Evolutionary conservation across 2,888 invertebrate species (phyloP), one percentile per base, ranked within the genome.

Genomic region (Caprella mutica): DNA sequence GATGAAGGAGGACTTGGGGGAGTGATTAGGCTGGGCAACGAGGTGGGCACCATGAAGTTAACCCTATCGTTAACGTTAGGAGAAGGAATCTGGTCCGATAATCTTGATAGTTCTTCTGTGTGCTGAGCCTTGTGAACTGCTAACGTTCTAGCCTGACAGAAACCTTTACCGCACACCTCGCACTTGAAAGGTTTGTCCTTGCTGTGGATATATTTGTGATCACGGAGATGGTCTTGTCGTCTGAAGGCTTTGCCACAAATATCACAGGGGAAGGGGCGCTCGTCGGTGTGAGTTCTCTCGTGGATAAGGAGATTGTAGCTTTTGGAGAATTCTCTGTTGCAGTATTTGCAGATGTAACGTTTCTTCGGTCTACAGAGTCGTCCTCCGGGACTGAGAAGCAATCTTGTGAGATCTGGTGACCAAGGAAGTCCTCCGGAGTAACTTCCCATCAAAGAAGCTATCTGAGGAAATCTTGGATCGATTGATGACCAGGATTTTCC

Each of bases 181-280:
- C 94, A 96, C 75, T 91, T 93, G 77, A 93, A 96, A 0, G 94
- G 94, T 71, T 96, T 96, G 74, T 93, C 93, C 75, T 94, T 94
- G 63, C 90, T 90, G 64, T 69, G 69, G n/a, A n/a, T n/a, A n/a
- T n/a, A n/a, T n/a, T n/a, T n/a, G n/a, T n/a, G n/a, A 63, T 69
- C 69, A 30, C 69, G 62, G 29, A 69, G 67, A 59, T 69, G 69
- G 66, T 78, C 78, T 67, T 78, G 77, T 58, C 77, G 68, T 21
- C 77, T 69, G 71, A 78, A 78, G 3, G 75, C 73, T 68, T 78
- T 78, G 52, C 72, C 71, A 66, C 78, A 78, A 46, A 76, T 71
- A 59, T 78, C 77, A 68, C 78, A 78, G 1, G 74, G 72, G 68
- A 75, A 78, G 1, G 78, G 78, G 48, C 78, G 68, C 67, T 78